Evolutionary conservation across 2,888 invertebrate genomes (phyloP).

Genomic region (Parascotia fuliginaria): DNA sequence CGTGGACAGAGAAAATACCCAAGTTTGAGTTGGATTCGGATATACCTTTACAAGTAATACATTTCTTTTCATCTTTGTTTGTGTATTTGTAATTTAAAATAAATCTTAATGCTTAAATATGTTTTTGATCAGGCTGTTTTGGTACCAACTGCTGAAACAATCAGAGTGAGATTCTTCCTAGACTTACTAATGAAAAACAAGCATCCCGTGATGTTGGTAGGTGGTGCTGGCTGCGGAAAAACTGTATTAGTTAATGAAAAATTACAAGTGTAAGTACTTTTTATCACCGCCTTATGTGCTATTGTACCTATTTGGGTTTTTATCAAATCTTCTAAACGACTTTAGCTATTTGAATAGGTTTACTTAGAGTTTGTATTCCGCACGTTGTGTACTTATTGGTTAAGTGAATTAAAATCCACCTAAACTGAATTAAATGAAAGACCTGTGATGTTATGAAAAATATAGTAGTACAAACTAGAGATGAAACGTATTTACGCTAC

Average conservation of each 20-base stretch:
- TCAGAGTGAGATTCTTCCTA: slow-evolving; percentile 94
- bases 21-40: slow-evolving; percentile 97
- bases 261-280: slow-evolving; percentile 78
- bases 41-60: slow-evolving; percentile 92
- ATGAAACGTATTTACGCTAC: too few species aligned
- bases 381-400: too few species aligned
- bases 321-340: too few species aligned
- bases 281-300: too few species aligned
- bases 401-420: too few species aligned
- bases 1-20: slow-evolving; percentile 95
- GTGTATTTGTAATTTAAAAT: not conserved
- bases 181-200: slow-evolving; percentile 95
- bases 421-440: too few species aligned
- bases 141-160: slow-evolving; percentile 97
- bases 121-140: slow-evolving; percentile 89
- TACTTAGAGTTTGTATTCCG: too few species aligned
- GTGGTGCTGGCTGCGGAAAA: slow-evolving; percentile 97
- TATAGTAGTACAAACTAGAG: too few species aligned
- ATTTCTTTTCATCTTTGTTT: slow-evolving; percentile 1
- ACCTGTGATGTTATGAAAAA: too few species aligned
- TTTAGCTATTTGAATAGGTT: too few species aligned
- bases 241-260: slow-evolving; percentile 93
- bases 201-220: slow-evolving; percentile 97
- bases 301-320: too few species aligned
- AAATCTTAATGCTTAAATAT: not conserved